These are phyloP conservation scores for Acropternis orthonyx DNA, from an alignment of 2,797 vertebrate genomes.

Conservation along the genomic window DNA sequence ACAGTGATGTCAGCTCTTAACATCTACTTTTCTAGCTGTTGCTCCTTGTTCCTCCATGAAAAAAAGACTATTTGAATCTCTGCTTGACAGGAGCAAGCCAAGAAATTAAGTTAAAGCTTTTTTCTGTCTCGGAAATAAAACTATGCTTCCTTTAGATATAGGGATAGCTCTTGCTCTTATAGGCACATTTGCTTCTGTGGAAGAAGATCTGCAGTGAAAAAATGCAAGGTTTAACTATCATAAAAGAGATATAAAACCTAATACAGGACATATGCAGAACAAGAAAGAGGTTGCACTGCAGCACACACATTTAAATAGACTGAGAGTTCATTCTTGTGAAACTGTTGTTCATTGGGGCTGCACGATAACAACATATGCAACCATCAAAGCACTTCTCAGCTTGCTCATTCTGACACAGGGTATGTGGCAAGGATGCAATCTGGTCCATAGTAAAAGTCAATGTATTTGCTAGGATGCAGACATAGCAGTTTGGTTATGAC, in stretches of 20 bases:
- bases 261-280: not conserved
- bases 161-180: not conserved
- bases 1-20: not conserved
- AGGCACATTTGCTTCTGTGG: not conserved
- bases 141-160: not conserved
- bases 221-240: not conserved
- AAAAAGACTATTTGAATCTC: not conserved
- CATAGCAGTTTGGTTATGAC: conserved; percentile 22
- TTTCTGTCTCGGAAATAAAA: not conserved
- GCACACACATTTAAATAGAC: not conserved
- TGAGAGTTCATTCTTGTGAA: not conserved
- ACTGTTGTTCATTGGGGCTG: not conserved
- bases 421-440: conserved; percentile 50
- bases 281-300: not conserved
- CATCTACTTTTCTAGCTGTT: not conserved
- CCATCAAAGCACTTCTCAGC: conserved; percentile 43
- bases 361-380: conserved; percentile 29
- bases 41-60: not conserved
- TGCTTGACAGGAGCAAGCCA: not conserved
- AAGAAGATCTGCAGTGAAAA: not conserved
- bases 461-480: conserved; percentile 5
- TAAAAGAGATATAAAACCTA: not conserved
- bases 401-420: conserved; percentile 31
- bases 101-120: not conserved
- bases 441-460: conserved; percentile 33